These are phyloP conservation scores for Pyrochroa serraticornis DNA, from an alignment of 2,888 invertebrate genomes.

Conservation along the genomic window DNA sequence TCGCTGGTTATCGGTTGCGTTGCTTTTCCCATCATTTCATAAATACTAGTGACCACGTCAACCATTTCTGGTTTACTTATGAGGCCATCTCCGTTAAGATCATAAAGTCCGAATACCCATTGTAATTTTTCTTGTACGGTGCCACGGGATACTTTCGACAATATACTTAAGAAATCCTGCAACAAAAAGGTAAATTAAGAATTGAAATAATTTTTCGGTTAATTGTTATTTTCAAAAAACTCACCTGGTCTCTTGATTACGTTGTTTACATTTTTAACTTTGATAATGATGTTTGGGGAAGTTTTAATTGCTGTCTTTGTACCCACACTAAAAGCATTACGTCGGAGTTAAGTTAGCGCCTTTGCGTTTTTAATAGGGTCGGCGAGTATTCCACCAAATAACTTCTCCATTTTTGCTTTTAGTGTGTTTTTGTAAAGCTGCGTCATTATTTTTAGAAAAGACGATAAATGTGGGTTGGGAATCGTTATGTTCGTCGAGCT, in stretches of 20 bases:
- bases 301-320: no score
- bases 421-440: no score
- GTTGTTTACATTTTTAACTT: background rate
- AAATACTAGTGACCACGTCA: slow-evolving; percentile 82
- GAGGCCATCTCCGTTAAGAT: slow-evolving; percentile 84
- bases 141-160: slow-evolving; percentile 85
- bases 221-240: background rate
- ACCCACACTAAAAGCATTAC: no score
- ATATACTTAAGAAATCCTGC: slow-evolving; percentile 83
- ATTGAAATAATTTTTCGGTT: background rate
- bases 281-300: no score
- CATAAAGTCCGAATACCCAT: slow-evolving; percentile 89
- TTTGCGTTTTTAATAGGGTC: no score
- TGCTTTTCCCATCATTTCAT: slow-evolving; percentile 83
- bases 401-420: no score
- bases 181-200: slow-evolving; percentile 27
- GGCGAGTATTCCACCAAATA: no score
- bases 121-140: slow-evolving; percentile 83
- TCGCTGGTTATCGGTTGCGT: slow-evolving; percentile 76
- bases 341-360: no score
- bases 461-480: no score
- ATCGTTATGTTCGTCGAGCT: no score
- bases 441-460: no score
- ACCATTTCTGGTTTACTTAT: slow-evolving; percentile 86
- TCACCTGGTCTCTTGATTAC: slow-evolving; percentile 1